A percentile compares a stretch with the other conserved stretches of the same genome.
These are phyloP conservation scores for Dasysyrphus albostriatus DNA, from an alignment of 2,888 invertebrate species.

Conservation along the genomic window DNA sequence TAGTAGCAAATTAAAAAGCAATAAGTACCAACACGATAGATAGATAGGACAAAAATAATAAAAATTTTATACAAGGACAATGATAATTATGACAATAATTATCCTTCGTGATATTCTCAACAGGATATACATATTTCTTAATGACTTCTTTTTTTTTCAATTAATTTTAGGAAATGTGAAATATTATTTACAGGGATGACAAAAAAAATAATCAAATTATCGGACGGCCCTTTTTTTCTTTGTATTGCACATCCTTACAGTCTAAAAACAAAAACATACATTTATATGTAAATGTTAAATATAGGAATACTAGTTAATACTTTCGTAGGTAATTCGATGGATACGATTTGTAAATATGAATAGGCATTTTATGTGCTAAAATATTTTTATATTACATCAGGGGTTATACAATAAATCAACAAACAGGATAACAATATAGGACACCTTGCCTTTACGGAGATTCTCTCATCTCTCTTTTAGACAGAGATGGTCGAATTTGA, in stretches of 20 bases:
- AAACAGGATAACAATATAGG: constrained; percentile 60
- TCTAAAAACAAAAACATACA: constrained; percentile 22
- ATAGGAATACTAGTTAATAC: constrained; percentile 76
- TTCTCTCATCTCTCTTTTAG: constrained; percentile 63
- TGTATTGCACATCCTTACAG: constrained; percentile 71
- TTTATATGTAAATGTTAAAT: background rate
- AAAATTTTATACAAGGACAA: constrained; percentile 17
- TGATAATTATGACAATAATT: background rate
- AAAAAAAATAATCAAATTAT: constrained; percentile 24
- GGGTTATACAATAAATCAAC: constrained; percentile 57
- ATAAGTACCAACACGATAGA: constrained; percentile 19
- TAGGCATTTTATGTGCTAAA: constrained; percentile 1
- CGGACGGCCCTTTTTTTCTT: constrained; percentile 13
- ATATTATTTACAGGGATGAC: constrained; percentile 64
- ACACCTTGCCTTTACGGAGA: background rate
- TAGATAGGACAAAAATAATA: constrained; percentile 11
- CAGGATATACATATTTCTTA: background rate
- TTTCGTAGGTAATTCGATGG: constrained; percentile 80
- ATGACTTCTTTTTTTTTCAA: constrained; percentile 22
- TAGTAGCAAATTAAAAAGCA: constrained; percentile 29
- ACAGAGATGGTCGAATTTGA: constrained; percentile 82
- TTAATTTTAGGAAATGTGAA: background rate
- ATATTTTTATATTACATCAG: constrained; percentile 45
- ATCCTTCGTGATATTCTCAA: background rate
- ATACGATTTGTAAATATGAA: constrained; percentile 62